Evolutionary conservation across 1,140 invertebrate genomes (phyloP), one percentile per base, ranked within the genome.

Genomic region (Branchinecta lindahli): DNA sequence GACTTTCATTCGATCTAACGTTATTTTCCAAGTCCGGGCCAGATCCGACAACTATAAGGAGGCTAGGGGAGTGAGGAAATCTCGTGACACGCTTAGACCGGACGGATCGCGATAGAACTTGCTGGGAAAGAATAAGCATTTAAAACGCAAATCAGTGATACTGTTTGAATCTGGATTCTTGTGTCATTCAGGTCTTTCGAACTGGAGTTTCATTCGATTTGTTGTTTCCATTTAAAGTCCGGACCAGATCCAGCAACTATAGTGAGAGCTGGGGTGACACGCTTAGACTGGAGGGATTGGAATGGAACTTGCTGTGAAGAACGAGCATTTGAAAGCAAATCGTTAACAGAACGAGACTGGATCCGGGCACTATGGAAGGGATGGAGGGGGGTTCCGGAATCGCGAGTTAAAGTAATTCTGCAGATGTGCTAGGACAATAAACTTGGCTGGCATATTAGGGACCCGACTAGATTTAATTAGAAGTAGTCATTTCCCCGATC

Each of bases 361-460:
- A 52, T 52, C 47, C 47, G 47, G 9, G 9, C n/a, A 9, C 47
- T 52, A 9, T 52, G 47, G 47, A n/a, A n/a, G 47, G n/a, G 47
- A 9, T 52, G 47, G 47, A n/a, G 47, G 47, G 47, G 47, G 9
- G 9, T n/a, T n/a, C 9, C 9, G 9, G 47, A 9, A 9, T 52
- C n/a, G 47, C 9, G 9, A n/a, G n/a, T 9, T 52, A 9, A 9
- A n/a, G 47, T 52, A n/a, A n/a, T n/a, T n/a, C n/a, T n/a, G 47
- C 47, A 52, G n/a, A 52, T 52, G 47, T 52, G 47, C 47, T 52
- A 52, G 47, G 47, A 52, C 47, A n/a, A n/a, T n/a, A n/a, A n/a
- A n/a, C n/a, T n/a, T n/a, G n/a, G n/a, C n/a, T 9, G 47, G 47
- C 47, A n/a, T 52, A n/a, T 52, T n/a, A 52, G 47, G 47, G 47